Percentiles rank a stretch among this genome's conserved stretches.
Evolutionary conservation across 2,888 invertebrate genomes (phyloP).

Genomic region (Teinopalpus imperialis): DNA sequence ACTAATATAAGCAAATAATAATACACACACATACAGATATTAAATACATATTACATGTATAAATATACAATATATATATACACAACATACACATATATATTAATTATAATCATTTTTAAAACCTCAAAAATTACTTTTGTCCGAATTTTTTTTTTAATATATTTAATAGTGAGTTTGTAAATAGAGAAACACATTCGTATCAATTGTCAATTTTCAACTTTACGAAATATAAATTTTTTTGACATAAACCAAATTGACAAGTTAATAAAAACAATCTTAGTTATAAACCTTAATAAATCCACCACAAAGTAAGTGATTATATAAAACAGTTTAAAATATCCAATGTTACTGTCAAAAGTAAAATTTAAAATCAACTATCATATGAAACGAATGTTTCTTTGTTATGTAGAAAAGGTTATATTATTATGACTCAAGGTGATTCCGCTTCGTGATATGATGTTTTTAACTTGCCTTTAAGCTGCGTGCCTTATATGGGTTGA

Average conservation of each 20-base stretch:
- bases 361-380: conserved; percentile 19
- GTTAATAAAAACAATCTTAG: conserved; percentile 57
- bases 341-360: conserved; percentile 18
- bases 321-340: conserved; percentile 4
- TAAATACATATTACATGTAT: no score
- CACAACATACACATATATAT: no score
- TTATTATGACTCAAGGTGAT: conserved; percentile 58
- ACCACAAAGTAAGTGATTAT: conserved; percentile 27
- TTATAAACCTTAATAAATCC: conserved; percentile 34
- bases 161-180: no score
- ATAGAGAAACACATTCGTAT: no score
- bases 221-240: no score
- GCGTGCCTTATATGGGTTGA: conserved; percentile 62
- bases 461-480: conserved; percentile 52
- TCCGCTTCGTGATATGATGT: conserved; percentile 50
- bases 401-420: conserved; percentile 59
- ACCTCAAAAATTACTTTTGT: no score
- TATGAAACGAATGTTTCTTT: conserved; percentile 35
- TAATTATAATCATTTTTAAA: no score
- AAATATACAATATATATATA: no score
- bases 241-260: conserved; percentile 65
- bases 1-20: no score
- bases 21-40: no score
- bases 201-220: no score
- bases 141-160: no score